Evolutionary conservation across 2,888 invertebrate species (phyloP).

Genomic region (Alloplasta piceator): DNA sequence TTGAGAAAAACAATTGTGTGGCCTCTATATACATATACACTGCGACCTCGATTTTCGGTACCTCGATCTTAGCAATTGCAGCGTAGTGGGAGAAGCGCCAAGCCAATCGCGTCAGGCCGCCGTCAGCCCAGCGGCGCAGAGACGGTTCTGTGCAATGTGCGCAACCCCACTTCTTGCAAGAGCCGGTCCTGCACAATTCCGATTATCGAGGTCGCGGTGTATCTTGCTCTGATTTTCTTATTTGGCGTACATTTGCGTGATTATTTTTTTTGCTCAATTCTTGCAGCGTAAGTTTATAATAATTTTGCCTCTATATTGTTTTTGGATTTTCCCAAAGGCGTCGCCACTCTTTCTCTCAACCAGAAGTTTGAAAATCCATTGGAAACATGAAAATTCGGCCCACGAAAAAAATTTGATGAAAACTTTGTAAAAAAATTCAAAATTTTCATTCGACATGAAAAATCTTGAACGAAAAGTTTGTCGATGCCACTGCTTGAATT

Average conservation of each 20-base stretch:
- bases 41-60: no score
- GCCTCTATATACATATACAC: slow-evolving; percentile 53
- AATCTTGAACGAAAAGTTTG: slow-evolving; percentile 51
- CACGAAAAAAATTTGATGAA: neutral
- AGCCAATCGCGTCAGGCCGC: no score
- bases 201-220: no score
- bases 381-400: slow-evolving; percentile 4
- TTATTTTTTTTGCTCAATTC: slow-evolving; percentile 13
- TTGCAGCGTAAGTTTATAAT: slow-evolving; percentile 8
- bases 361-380: neutral
- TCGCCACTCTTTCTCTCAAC: slow-evolving; percentile 50
- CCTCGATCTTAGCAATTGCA: no score
- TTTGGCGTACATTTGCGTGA: slow-evolving; percentile 33
- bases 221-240: slow-evolving; percentile 57
- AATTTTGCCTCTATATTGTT: slow-evolving; percentile 29
- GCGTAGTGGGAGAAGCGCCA: no score
- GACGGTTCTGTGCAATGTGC: no score
- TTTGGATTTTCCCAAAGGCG: slow-evolving; percentile 30
- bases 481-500: slow-evolving; percentile 57
- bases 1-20: slow-evolving; percentile 56
- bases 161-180: no score
- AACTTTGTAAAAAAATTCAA: neutral
- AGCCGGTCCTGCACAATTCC: no score
- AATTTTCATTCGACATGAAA: slow-evolving; percentile 20
- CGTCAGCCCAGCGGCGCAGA: no score